Evolutionary conservation across 2,797 vertebrate species (phyloP).

Genomic region (Petrocephalus sullivani): DNA sequence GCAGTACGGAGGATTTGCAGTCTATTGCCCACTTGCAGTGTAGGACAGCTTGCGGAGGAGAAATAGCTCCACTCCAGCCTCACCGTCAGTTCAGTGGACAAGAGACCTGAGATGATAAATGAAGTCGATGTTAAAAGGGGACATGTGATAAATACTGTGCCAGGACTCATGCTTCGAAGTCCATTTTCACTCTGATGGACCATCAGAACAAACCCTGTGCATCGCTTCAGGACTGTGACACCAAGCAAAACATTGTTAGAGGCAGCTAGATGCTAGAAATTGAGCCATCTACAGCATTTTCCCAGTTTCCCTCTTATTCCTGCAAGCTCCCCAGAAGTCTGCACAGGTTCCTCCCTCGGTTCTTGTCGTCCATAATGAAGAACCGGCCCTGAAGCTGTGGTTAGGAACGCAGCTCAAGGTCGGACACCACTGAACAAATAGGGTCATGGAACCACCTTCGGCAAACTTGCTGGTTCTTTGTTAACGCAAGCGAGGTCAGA

Average conservation of each 20-base stretch:
- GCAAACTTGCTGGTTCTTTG: not conserved
- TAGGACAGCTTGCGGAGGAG: conserved; percentile 37
- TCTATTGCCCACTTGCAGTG: not conserved
- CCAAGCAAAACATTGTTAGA: not conserved
- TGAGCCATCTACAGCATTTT: not conserved
- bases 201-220: conserved; percentile 5
- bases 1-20: not conserved
- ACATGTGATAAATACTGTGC: conserved; percentile 41
- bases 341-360: not conserved
- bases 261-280: not conserved
- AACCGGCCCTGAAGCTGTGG: not conserved
- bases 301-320: not conserved
- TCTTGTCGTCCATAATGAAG: not conserved
- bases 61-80: conserved; percentile 48
- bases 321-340: not conserved
- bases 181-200: conserved; percentile 20
- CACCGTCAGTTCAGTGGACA: conserved; percentile 48
- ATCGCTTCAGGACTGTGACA: conserved; percentile 11
- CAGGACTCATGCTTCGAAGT: conserved; percentile 33
- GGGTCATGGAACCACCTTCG: not conserved
- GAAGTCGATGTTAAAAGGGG: conserved; percentile 54
- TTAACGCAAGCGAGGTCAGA: not conserved
- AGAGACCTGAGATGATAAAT: conserved; percentile 47
- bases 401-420: not conserved
- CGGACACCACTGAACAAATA: not conserved